Base-by-base conservation (phyloP, 2,888 invertebrate species). In the Protodeltote pygarga region DNA sequence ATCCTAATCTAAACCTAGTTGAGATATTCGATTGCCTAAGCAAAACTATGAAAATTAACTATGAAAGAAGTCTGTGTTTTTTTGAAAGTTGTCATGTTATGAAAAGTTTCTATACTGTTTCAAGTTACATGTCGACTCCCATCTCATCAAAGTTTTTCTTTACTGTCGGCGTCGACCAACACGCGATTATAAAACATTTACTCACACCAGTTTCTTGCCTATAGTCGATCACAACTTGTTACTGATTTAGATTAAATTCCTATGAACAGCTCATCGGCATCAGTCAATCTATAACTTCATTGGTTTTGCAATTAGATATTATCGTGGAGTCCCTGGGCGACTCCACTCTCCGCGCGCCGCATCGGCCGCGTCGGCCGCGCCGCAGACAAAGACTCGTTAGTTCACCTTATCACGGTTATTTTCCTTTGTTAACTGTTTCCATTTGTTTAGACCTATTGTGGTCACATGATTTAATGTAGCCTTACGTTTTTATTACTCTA, bases 371-470 rank as follows among this genome's bases (percentile, higher is more conserved):
- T n/a, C n/a, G n/a, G n/a, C n/a, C n/a, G n/a, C 51, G 41, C 34
- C 13, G 23, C 4, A 63, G 55, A 65, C 65, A 59, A 66, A 60
- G 54, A 38, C 42, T 52, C 63, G 64, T 66, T 55, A 66, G 37
- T 47, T 49, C 29, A 20, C 47, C 34, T 66, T 66, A 52, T 63
- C 66, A 52, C 46, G 48, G 63, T 66, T 49, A 63, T 63, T 65
- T 65, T 51, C 63, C 46, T 50, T 63, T 54, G 58, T 62, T 62
- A 50, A 50, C 37, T 3, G 50, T 45, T 58, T 62, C 40, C 20
- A 54, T 62, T 54, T 50, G 27, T 46, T 47, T 39, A 50, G 32
- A 48, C 27, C 46, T 40, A 44, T 65, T 52, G 28, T 48, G 41
- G 41, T 37, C 32, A 60, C 34, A 45, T 52, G 40, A 39, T 59